phyloP scores from a whole-genome alignment of 2,888 invertebrate species.

The Scelioninae gen. 1 region DNA sequence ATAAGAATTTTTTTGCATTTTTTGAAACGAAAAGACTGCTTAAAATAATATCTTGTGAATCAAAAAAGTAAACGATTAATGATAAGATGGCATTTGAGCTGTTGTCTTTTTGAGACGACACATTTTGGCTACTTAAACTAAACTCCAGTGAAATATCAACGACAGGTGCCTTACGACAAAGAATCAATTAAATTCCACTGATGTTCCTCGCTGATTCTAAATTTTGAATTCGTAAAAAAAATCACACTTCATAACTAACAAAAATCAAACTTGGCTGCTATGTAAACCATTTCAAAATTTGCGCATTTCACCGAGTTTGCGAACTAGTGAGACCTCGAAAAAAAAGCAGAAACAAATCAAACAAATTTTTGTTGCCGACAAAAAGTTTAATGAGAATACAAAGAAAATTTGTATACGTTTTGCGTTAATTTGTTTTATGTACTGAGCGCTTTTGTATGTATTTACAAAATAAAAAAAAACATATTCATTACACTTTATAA shows the following conservation, averaged over 20 bases:
- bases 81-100: not conserved
- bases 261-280: slow-evolving; percentile 12
- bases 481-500: slow-evolving; percentile 11
- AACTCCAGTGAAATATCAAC: slow-evolving; percentile 27
- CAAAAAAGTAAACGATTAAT: slow-evolving; percentile 1
- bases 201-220: slow-evolving; percentile 52
- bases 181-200: slow-evolving; percentile 35
- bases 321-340: too few species aligned
- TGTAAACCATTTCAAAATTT: slow-evolving; percentile 44
- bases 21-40: slow-evolving; percentile 6
- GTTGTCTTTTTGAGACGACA: too few species aligned
- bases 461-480: not conserved
- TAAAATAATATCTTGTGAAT: slow-evolving; percentile 9
- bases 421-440: not conserved
- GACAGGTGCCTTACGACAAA: slow-evolving; percentile 47
- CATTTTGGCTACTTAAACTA: not conserved
- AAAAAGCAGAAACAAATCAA: not conserved
- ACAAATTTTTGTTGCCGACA: not conserved
- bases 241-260: not conserved
- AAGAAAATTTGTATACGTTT: not conserved
- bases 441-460: slow-evolving; percentile 15
- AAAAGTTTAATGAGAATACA: too few species aligned
- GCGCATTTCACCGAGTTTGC: slow-evolving; percentile 20
- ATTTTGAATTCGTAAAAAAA: not conserved
- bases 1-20: slow-evolving; percentile 6